Conservation (phyloP, 1,140 invertebrate species). For the Philopotamus ludificatus region DNA sequence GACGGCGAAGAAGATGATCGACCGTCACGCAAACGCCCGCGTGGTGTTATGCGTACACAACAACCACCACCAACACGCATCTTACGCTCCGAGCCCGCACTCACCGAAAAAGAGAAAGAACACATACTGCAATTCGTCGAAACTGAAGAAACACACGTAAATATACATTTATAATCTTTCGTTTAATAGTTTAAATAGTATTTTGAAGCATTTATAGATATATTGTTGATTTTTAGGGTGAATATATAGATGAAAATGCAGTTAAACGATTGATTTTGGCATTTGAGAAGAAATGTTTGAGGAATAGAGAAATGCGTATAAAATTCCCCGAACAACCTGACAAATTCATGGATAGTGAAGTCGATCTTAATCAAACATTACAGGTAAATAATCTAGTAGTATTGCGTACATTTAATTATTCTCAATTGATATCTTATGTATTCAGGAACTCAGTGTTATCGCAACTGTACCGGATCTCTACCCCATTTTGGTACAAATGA, state of each 20-base stretch:
- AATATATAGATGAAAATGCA: conserved; percentile 81
- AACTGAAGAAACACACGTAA: conserved; percentile 72
- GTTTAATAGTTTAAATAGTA: conserved; percentile 10
- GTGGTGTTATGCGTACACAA: conserved; percentile 56
- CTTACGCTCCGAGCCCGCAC: conserved; percentile 61
- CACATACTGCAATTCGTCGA: conserved; percentile 82
- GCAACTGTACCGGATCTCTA: conserved; percentile 96
- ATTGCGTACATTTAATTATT: not conserved
- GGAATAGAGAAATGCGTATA: conserved; percentile 97
- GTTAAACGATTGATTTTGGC: conserved; percentile 86
- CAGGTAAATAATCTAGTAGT: conserved; percentile 45
- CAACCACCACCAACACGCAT: conserved; percentile 53
- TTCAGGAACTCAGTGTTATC: conserved; percentile 88
- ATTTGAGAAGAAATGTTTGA: conserved; percentile 92
- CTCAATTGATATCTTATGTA: not conserved
- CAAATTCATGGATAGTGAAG: conserved; percentile 99
- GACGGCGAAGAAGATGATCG: conserved; percentile 61
- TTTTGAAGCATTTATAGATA: conserved; percentile 1
- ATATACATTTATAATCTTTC: conserved; percentile 18
- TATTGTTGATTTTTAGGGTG: conserved; percentile 56
- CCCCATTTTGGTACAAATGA: conserved; percentile 85
- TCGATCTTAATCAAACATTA: conserved; percentile 89
- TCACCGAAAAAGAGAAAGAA: conserved; percentile 72
- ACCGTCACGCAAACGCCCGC: conserved; percentile 56
- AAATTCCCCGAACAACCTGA: conserved; percentile 97